These are phyloP conservation scores for Dromaius novaehollandiae DNA, from an alignment of 2,113 vertebrate genomes.

Conservation along the genomic window DNA sequence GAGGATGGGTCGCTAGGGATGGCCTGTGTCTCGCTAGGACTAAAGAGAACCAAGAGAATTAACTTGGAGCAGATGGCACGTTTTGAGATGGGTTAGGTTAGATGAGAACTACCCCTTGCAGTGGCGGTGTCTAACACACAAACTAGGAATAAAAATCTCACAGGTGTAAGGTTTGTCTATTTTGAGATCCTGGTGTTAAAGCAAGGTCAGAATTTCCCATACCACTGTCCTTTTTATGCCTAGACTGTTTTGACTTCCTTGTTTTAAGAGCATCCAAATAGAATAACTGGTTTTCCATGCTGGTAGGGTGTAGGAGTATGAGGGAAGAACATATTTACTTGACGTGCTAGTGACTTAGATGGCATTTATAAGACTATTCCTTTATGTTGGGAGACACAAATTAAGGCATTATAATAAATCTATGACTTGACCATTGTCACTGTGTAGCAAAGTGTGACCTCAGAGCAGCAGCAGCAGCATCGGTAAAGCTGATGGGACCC, in stretches of 20 bases:
- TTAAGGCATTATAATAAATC: not conserved
- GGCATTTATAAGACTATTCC: not conserved
- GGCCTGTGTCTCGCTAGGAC: not conserved
- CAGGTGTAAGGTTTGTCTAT: not conserved
- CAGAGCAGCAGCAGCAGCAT: not conserved
- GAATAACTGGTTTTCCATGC: not conserved
- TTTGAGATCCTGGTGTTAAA: not conserved
- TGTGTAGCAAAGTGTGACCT: not conserved
- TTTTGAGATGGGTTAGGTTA: not conserved
- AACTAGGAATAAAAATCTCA: not conserved
- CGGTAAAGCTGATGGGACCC: not conserved
- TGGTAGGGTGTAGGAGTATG: not conserved
- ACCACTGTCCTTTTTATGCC: not conserved
- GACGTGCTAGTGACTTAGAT: not conserved
- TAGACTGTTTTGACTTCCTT: not conserved
- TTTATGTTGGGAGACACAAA: not conserved
- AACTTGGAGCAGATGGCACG: not conserved
- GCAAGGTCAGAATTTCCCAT: not conserved
- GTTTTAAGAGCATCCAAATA: not conserved
- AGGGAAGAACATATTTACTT: not conserved
- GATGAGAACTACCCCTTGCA: not conserved
- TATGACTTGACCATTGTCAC: not conserved
- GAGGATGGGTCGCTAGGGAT: not conserved
- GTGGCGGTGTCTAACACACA: not conserved
- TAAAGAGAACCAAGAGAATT: not conserved